Conservation (phyloP, 2,797 vertebrate genomes). For the Sparidentex hasta region DNA sequence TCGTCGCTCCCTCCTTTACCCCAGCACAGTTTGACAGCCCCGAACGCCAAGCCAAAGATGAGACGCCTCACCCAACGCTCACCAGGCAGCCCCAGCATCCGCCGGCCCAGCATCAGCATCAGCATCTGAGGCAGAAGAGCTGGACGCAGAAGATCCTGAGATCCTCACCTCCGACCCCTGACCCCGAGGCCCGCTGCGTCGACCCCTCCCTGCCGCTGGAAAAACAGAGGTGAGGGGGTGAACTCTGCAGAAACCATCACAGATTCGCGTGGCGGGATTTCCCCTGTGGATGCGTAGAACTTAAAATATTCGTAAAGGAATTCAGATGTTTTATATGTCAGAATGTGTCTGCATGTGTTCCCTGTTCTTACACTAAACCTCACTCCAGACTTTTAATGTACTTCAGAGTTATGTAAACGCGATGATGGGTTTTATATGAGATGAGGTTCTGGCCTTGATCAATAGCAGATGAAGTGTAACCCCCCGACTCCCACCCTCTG, state of each 20-base stretch:
- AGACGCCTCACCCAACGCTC: slow-evolving; percentile 73
- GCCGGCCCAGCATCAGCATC: slow-evolving; percentile 47
- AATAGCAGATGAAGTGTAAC: slow-evolving; percentile 38
- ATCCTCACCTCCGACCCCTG: slow-evolving; percentile 62
- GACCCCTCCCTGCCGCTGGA: slow-evolving; percentile 92
- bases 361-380: slow-evolving; percentile 1
- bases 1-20: slow-evolving; percentile 28
- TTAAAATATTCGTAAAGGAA: slow-evolving; percentile 14
- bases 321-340: neutral
- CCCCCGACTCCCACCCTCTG: slow-evolving; percentile 1
- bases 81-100: slow-evolving; percentile 72
- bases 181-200: slow-evolving; percentile 75
- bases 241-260: neutral
- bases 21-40: slow-evolving; percentile 93
- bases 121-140: slow-evolving; percentile 90
- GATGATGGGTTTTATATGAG: slow-evolving; percentile 7
- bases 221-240: slow-evolving; percentile 90
- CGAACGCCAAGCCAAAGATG: slow-evolving; percentile 87
- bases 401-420: slow-evolving; percentile 15
- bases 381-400: neutral
- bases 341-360: slow-evolving; percentile 14
- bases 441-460: slow-evolving; percentile 33
- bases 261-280: neutral
- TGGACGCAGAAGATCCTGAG: slow-evolving; percentile 93
- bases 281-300: neutral